phyloP scores from a whole-genome alignment of 2,888 invertebrate genomes.

The Callinectes sapidus region DNA sequence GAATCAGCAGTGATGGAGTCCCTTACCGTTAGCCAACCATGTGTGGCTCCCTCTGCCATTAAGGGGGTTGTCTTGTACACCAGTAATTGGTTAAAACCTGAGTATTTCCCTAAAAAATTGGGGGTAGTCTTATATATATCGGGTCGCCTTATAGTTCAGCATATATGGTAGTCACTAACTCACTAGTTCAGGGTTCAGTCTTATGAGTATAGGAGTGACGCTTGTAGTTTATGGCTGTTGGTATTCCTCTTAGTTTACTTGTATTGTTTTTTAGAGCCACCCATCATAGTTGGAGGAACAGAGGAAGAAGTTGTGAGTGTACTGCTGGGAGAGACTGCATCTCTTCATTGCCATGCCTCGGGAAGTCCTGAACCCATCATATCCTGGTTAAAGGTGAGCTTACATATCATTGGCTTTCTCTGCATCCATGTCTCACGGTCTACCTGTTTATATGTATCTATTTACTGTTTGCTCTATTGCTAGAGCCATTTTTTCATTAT shows the following conservation, averaged over 20 bases:
- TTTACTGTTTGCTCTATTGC: background rate
- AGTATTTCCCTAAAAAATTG: too few relatives aligned
- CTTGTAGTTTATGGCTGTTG: background rate
- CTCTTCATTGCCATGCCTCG: slow-evolving; percentile 76
- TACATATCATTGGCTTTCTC: background rate
- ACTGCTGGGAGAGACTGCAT: slow-evolving; percentile 75
- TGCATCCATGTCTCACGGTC: background rate
- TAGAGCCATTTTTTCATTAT: background rate
- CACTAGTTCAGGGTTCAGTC: background rate
- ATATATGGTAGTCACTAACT: too few relatives aligned
- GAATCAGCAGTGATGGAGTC: too few relatives aligned
- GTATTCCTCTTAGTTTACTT: background rate
- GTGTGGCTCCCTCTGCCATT: too few relatives aligned
- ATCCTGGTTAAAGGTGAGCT: slow-evolving; percentile 61
- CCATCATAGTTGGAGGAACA: slow-evolving; percentile 76
- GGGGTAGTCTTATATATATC: too few relatives aligned
- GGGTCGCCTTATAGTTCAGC: too few relatives aligned
- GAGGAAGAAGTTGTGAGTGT: slow-evolving; percentile 75
- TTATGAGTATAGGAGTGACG: background rate
- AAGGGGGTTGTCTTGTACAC: too few relatives aligned
- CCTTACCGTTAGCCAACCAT: too few relatives aligned
- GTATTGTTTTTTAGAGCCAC: slow-evolving; percentile 73
- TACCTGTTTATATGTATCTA: background rate
- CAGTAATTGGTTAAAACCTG: too few relatives aligned
- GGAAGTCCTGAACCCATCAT: slow-evolving; percentile 78